Conservation (phyloP, 92 coral and sea anemone species). For the Plumapathes pennacea region DNA sequence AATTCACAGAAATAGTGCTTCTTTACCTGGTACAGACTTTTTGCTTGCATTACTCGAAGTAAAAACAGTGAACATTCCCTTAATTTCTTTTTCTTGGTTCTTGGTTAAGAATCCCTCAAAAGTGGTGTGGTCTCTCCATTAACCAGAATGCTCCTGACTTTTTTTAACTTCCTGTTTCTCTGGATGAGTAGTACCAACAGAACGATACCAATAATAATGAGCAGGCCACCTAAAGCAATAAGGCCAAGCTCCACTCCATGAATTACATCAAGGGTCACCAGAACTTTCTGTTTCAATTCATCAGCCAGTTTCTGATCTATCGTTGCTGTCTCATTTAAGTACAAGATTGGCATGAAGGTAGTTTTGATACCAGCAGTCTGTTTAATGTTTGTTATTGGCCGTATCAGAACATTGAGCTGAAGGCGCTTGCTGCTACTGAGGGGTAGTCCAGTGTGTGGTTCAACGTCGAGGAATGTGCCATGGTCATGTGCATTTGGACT, state of each 20-base stretch:
- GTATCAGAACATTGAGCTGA: constrained; percentile 77
- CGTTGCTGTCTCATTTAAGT: constrained; percentile 68
- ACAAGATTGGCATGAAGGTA: constrained; percentile 72
- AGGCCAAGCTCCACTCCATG: constrained; percentile 71
- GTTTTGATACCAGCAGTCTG: constrained; percentile 43
- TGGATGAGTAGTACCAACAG: constrained; percentile 29
- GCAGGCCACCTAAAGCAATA: constrained; percentile 66
- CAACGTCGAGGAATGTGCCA: constrained; percentile 78
- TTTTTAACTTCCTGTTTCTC: constrained; percentile 49
- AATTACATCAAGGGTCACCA: constrained; percentile 55
- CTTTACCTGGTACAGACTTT: neutral
- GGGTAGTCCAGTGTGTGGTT: constrained; percentile 80
- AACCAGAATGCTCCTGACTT: constrained; percentile 16
- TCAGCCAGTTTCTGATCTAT: constrained; percentile 60
- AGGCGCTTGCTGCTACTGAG: constrained; percentile 72
- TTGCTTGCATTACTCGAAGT: neutral
- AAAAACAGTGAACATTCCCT: too few species aligned
- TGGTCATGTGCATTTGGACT: constrained; percentile 74
- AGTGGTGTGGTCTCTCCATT: too few species aligned
- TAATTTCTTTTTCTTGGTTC: too few species aligned
- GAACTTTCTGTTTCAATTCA: constrained; percentile 58
- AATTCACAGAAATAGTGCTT: too few species aligned
- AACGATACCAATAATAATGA: constrained; percentile 50
- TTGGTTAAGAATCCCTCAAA: too few species aligned
- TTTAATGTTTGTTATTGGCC: constrained; percentile 47